Base-by-base conservation (phyloP, 2,113 vertebrate species). In the Colius striatus region DNA sequence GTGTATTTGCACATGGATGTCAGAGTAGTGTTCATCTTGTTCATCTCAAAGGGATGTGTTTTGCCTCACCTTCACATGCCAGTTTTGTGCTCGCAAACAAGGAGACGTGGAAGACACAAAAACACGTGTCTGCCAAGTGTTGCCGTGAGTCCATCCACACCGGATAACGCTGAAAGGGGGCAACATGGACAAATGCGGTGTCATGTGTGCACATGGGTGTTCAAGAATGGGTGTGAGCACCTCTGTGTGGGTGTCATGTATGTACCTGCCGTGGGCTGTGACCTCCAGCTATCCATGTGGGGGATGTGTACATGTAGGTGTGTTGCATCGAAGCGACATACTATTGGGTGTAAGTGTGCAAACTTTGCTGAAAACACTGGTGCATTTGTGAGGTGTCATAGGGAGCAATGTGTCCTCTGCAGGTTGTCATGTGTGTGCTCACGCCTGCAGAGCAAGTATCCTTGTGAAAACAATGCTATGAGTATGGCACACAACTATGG, bases 301-400 rank as follows among this genome's bases (percentile, higher is more conserved):
- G n/a, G n/a, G 65, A 41, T 0, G 1, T 36, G 16, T 57, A n/a
- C 17, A 11, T 41, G 29, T 18, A 34, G 5, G 0, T 48, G 20
- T 38, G 48, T 26, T 26, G 45, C 50, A 83, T 16, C 45, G 34
- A 21, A 18, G 61, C 26, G 32, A 70, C 78, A 36, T 36, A 54
- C n/a, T 60, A 29, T 7, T 45, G 36, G 27, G 27, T 38, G 1
- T 29, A 25, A 6, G 15, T 32, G 61, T 15, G 57, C 5, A 0
- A 48, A 26, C 5, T 16, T 38, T 53, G 36, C 50, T 76, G 67
- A 80, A 29, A 83, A 19, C 34, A 29, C 4, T 0, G 0, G 61
- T 4, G 1, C 16, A 3, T 60, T 58, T 82, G 32, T 50, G 47
- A 92, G 60, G 51, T 62, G 79, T 30, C 55, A 17, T 0, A 53